Base-by-base conservation (phyloP, 2,888 invertebrate species). In the Vandiemenella viatica region DNA sequence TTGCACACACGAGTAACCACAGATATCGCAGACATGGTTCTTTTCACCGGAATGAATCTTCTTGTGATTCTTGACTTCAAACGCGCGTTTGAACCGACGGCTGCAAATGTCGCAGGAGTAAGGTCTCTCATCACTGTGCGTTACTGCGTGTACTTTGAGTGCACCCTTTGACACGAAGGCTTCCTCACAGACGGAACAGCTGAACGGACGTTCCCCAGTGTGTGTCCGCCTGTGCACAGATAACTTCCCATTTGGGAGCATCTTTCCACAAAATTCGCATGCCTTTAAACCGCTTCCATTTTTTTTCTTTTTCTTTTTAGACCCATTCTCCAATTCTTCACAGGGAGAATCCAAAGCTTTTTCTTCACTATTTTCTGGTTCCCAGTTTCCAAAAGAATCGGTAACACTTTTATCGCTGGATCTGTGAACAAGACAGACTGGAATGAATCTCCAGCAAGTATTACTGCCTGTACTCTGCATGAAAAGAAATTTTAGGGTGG, bases 141-240 rank as follows among this genome's bases (percentile, higher is more conserved):
- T 53, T 16, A 53, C 53, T 50, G 51, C 51, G 22, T 53, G 53
- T 20, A 51, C 53, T 17, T 43, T 53, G 3, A 53, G 37, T 6
- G 53, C 53, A 16, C 53, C 53, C 38, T 50, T 50, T 6, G 50
- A 51, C 3, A 53, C 53, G 37, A 53, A 53, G 18, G 50, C 44
- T 45, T 62, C 58, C 10, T 58, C 59, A 48, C 62, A 63, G 18
- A 61, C 58, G 55, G 62, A 57, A 52, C 63, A 63, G 6, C 15
- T 38, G 45, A 51, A 53, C 6, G 53, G 53, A 1, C 49, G 38
- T 41, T 53, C 53, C 2, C 53, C 53, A 13, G 53, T 53, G 32
- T 53, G 53, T 19, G 49, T 53, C 19, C 53, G 38, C 19, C 53
- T 32, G 17, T 53, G 53, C 19, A 53, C 51, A 41, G 49, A 13